Conservation (phyloP, 2,888 invertebrate genomes). For the Pandemis heparana region DNA sequence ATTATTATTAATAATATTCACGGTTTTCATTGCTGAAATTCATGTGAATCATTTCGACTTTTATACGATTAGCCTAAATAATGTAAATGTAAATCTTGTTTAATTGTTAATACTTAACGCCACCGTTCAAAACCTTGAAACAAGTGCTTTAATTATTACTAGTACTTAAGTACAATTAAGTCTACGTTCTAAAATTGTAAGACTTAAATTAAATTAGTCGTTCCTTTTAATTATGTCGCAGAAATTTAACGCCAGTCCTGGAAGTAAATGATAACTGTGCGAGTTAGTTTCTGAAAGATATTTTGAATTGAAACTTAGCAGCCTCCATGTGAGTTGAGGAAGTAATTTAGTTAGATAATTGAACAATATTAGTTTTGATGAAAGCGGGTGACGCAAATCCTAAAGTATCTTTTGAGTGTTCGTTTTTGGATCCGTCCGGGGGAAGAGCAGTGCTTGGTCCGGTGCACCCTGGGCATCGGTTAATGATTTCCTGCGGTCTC, state of each 20-base stretch:
- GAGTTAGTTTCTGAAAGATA: conserved; percentile 20
- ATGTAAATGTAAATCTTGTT: background rate
- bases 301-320: conserved; percentile 19
- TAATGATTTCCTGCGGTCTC: no score
- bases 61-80: background rate
- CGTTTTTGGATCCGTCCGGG: no score
- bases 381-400: no score
- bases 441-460: no score
- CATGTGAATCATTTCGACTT: no score
- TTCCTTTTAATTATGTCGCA: conserved; percentile 4
- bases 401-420: no score
- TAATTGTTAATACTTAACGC: background rate
- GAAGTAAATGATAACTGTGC: conserved; percentile 18
- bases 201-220: conserved; percentile 1
- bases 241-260: conserved; percentile 12
- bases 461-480: no score
- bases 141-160: background rate
- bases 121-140: background rate
- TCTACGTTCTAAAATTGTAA: background rate
- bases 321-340: conserved; percentile 10
- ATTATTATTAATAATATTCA: no score
- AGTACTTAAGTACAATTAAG: background rate
- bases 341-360: background rate
- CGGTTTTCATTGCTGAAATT: no score
- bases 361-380: background rate